phyloP scores from a whole-genome alignment of 2,797 vertebrate species.

The Fundulus diaphanus region DNA sequence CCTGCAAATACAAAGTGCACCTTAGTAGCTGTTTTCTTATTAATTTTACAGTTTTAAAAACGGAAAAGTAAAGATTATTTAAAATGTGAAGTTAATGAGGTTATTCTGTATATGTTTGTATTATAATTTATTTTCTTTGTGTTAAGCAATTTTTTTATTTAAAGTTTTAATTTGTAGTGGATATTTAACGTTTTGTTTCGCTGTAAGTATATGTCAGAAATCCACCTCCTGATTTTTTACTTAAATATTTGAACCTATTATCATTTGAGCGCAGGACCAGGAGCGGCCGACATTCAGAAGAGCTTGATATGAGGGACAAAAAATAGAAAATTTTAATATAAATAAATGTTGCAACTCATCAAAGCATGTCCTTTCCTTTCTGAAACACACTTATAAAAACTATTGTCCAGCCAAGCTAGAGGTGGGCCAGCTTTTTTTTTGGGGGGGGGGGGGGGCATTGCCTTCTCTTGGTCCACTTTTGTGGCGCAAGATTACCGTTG shows the following conservation, averaged over 20 bases:
- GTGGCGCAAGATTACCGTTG: background rate
- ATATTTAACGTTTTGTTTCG: background rate
- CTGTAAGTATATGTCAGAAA: background rate
- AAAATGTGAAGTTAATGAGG: background rate
- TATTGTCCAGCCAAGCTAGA: background rate
- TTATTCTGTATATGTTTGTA: background rate
- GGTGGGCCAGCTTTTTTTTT: background rate
- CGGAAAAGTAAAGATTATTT: background rate
- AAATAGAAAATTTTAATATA: background rate
- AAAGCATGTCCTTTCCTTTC: background rate
- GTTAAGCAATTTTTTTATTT: background rate
- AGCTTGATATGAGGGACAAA: background rate
- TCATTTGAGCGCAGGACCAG: background rate
- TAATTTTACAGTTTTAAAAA: slow-evolving; percentile 1
- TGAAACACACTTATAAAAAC: background rate
- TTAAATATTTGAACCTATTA: background rate
- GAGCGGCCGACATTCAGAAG: background rate
- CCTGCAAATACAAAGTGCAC: background rate
- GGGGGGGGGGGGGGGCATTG: background rate
- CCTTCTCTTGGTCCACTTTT: background rate
- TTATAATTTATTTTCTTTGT: background rate
- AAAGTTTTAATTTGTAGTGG: background rate
- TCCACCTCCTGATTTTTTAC: background rate
- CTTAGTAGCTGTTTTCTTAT: slow-evolving; percentile 4
- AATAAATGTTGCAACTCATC: background rate